Base-by-base conservation (phyloP, 2,888 invertebrate genomes). In the Penaeus monodon region DNA sequence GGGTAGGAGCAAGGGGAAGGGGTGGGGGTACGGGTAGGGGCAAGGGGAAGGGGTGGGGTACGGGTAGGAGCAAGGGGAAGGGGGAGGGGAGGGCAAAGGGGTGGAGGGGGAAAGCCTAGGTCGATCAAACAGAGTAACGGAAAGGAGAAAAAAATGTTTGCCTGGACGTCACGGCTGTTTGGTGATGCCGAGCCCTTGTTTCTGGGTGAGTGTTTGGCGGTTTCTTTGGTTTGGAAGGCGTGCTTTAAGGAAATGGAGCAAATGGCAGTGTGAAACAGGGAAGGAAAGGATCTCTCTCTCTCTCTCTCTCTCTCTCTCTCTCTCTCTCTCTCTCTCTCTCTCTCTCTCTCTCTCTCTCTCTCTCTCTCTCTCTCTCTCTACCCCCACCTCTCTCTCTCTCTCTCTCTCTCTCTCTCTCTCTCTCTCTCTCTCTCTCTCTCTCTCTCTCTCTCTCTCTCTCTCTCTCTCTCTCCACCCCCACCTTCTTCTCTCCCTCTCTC, bases 321-420 rank as follows among this genome's bases (percentile, higher is more conserved):
- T 81, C 73, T 70, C 81, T 81, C 49, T 70, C 65, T 70, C 49
- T 70, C 68, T 81, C 70, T 70, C 66, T 81, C 70, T 49, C 66
- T 65, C 27, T 81, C 49, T 70, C 70, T 68, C 70, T 70, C 38
- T 81, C 38, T 65, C n/a, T 73, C n/a, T 82, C 49, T 70, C 63
- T 38, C 63, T 44, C n/a, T 82, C 17, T 70, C 63, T 22, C 33
- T 82, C 73, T 63, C 29, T 29, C 57, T 82, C 24, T 73, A 29
- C 70, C 65, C 20, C 64, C 70, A 27, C 49, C 38, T 44, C 70
- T 38, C 38, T 81, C 81, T 81, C 65, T 70, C 70, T 70, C 65
- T 81, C 70, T 38, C 33, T 49, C 49, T 6, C 29, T 64, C n/a
- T 29, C n/a, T 44, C 22, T 20, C n/a, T 77, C 44, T 22, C 49